phyloP scores from a whole-genome alignment of 2,113 vertebrate species.

The Cyprinodon brontotheroides region DNA sequence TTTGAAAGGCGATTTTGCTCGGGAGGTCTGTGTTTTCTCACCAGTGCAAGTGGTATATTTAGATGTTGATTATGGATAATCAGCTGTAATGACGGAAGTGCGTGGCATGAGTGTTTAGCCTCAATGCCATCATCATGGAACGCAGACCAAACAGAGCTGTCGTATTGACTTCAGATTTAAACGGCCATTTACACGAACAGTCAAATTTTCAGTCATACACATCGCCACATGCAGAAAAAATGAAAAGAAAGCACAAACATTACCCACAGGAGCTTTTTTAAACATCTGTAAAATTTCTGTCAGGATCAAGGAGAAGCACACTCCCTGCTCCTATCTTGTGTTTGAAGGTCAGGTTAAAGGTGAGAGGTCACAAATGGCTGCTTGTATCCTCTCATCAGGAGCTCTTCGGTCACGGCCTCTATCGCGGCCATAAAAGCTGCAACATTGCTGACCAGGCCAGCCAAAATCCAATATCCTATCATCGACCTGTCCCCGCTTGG shows the following conservation, averaged over 20 bases:
- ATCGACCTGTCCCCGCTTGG: conserved; percentile 65
- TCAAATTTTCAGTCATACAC: conserved; percentile 12
- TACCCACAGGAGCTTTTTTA: background rate
- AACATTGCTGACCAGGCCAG: conserved; percentile 73
- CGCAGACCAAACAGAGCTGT: conserved; percentile 73
- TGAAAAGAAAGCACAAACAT: background rate
- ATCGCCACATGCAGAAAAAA: background rate
- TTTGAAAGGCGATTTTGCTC: conserved; percentile 67
- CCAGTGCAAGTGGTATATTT: conserved; percentile 72
- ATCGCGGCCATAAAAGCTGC: conserved; percentile 77
- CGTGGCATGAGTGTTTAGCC: conserved; percentile 73
- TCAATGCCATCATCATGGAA: conserved; percentile 68
- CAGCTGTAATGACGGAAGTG: conserved; percentile 79
- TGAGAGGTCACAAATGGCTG: conserved; percentile 81
- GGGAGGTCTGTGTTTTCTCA: conserved; percentile 78
- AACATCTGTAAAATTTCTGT: conserved; percentile 20
- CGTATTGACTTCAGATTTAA: conserved; percentile 54
- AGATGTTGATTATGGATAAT: conserved; percentile 82
- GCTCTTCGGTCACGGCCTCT: conserved; percentile 63
- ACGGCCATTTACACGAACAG: conserved; percentile 31
- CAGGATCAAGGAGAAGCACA: conserved; percentile 37
- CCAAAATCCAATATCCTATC: conserved; percentile 81
- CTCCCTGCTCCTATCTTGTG: conserved; percentile 45
- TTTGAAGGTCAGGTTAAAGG: conserved; percentile 77
- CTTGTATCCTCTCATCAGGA: conserved; percentile 82